Evolutionary conservation across 2,797 vertebrate genomes (phyloP), one percentile per base, ranked within the genome.

Genomic region (Salarias fasciatus): DNA sequence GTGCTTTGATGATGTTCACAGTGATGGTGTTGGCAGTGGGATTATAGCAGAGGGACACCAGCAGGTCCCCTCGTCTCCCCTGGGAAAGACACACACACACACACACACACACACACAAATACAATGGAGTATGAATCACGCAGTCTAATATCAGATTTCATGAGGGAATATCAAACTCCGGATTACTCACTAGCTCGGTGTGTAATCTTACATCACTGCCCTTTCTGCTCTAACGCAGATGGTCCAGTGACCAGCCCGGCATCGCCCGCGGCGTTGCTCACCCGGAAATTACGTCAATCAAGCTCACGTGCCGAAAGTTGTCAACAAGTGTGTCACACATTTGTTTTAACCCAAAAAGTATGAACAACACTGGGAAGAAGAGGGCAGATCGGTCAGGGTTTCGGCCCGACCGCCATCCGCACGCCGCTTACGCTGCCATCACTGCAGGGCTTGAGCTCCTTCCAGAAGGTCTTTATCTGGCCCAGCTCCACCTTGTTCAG

Each of bases 381-480:
- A 54, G 44, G 61, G 9, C 12, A 11, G 11, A 42, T 40, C 29
- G 0, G 29, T 67, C 59, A 37, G 40, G 6, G 43, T 35, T 50
- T 3, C 0, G 37, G 53, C 40, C 49, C 35, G n/a, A 41, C 10
- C 33, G 40, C 42, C 57, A 18, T 18, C 41, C 11, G 56, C 45
- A 57, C 9, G n/a, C n/a, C 41, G 49, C 97, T 98, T 94, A 99
- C 98, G 11, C 95, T 96, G 92, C 98, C 98, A 13, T 99, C 98
- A 30, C 94, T 99, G 94, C 97, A 99, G 63, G 98, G 98, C 87
- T 99, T 99, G 69, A 99, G 95, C 72, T 99, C 98, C 91, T 99
- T 99, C 97, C 98, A 99, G 93, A 99, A 97, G 41, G 95, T 96
- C 90, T 98, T 97, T 92, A 97, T 95, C 89, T 99, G 96, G 55